phyloP scores from a whole-genome alignment of 2,888 invertebrate genomes.

The Sycophila texana region DNA sequence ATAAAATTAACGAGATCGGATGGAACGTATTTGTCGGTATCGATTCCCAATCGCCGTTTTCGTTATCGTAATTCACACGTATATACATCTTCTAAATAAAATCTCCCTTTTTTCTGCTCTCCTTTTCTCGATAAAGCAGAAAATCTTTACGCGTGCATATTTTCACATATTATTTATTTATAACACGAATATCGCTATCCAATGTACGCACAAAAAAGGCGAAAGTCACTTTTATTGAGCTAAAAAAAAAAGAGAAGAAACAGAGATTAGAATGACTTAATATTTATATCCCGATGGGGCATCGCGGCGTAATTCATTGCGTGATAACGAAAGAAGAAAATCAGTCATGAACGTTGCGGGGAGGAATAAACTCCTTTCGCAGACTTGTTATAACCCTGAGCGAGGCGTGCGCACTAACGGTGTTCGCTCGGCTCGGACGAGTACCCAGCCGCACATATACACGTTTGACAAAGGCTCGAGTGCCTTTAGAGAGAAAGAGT shows the following conservation, averaged over 20 bases:
- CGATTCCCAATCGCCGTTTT: conserved; percentile 4
- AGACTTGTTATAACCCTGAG: conserved; percentile 24
- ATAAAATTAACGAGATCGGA: conserved; percentile 27
- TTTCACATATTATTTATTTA: too few species aligned
- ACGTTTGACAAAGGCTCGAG: conserved; percentile 39
- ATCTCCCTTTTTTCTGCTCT: too few species aligned
- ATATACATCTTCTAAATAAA: too few species aligned
- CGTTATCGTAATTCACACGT: too few species aligned
- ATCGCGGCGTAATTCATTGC: conserved; percentile 24
- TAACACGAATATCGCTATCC: too few species aligned
- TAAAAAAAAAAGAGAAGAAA: too few species aligned
- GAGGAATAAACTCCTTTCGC: conserved; percentile 31
- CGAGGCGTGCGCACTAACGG: conserved; percentile 17
- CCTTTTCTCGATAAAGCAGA: too few species aligned
- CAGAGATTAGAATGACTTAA: too few species aligned
- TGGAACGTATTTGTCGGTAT: conserved; percentile 4
- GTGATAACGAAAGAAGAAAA: conserved; percentile 48
- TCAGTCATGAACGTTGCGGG: conserved; percentile 26
- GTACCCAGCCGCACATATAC: neutral
- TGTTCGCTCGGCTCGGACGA: conserved; percentile 23
- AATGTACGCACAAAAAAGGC: too few species aligned
- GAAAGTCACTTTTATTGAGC: too few species aligned
- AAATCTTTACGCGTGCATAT: too few species aligned
- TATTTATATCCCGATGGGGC: neutral
- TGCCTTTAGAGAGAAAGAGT: neutral